Evolutionary conservation across 2,888 invertebrate species (phyloP).

Genomic region (Blera fallax): DNA sequence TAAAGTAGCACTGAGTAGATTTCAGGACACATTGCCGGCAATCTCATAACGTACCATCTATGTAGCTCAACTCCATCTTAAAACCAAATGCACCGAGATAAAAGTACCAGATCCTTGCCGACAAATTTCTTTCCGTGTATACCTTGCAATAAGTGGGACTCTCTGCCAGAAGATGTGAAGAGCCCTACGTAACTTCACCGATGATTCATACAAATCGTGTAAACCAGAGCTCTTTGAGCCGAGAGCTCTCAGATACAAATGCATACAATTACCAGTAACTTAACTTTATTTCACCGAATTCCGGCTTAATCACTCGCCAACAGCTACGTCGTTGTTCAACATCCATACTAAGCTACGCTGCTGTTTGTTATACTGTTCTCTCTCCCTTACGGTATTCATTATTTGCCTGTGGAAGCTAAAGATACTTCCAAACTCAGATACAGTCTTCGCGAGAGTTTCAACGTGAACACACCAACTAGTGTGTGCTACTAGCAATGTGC

Average conservation of each 20-base stretch:
- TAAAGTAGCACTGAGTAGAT: no score
- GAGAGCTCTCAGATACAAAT: constrained; percentile 20
- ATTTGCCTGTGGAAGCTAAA: not conserved
- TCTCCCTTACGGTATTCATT: constrained; percentile 11
- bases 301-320: constrained; percentile 54
- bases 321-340: not conserved
- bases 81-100: no score
- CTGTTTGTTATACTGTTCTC: not conserved
- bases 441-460: constrained; percentile 58
- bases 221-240: constrained; percentile 21
- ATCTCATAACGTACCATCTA: no score
- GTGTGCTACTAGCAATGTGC: constrained; percentile 57
- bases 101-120: no score
- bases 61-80: no score
- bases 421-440: constrained; percentile 21
- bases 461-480: constrained; percentile 42
- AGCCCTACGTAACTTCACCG: constrained; percentile 27
- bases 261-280: constrained; percentile 33
- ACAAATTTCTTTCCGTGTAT: constrained; percentile 48
- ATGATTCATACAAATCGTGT: constrained; percentile 61
- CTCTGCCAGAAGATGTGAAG: constrained; percentile 26
- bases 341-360: constrained; percentile 10
- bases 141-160: not conserved
- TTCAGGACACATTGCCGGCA: no score
- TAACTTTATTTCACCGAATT: constrained; percentile 61